A percentile compares a stretch with the other conserved stretches of the same genome.
phyloP scores from a whole-genome alignment of 2,113 vertebrate species.

The Felis catus region F.catus_Fca126_mat1.0 CM031411.1:98557501-98558000 shows the following conservation, averaged over 20 bases:
- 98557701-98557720: not conserved
- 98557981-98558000: too few relatives aligned
- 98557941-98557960: too few relatives aligned
- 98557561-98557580: not conserved
- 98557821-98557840: not conserved
- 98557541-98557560: not conserved
- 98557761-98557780: not conserved
- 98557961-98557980: too few relatives aligned
- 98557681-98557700: not conserved
- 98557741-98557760: not conserved
- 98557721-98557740: not conserved
- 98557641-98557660: not conserved
- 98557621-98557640: not conserved
- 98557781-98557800: not conserved
- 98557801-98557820: not conserved
- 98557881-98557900: too few relatives aligned
- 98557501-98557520: not conserved
- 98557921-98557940: too few relatives aligned
- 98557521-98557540: not conserved
- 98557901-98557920: too few relatives aligned
- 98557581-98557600: not conserved
- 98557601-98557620: not conserved
- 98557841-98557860: too few relatives aligned
- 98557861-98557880: too few relatives aligned
- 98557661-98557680: not conserved